phyloP scores from a whole-genome alignment of 2,113 vertebrate genomes.

The rat (Rattus norvegicus) region DNA sequence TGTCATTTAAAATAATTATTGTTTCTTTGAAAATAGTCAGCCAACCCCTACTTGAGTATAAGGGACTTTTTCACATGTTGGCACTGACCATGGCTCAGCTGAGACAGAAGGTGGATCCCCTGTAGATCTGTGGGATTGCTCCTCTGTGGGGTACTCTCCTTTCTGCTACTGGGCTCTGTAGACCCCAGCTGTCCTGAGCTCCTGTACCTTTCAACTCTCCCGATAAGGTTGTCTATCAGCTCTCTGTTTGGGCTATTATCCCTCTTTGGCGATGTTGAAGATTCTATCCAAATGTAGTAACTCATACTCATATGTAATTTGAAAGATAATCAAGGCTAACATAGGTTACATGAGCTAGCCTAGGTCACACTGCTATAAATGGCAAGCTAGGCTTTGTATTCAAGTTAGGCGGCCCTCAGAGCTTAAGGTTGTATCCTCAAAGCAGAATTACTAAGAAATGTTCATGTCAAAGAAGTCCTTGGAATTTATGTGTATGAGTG shows the following conservation, averaged over 20 bases:
- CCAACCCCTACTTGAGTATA: background rate
- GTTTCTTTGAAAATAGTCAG: background rate
- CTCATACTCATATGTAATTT: background rate
- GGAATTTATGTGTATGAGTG: background rate
- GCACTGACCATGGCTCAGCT: background rate
- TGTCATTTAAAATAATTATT: conserved; percentile 33
- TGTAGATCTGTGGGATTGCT: background rate
- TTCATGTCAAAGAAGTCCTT: background rate
- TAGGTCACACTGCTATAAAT: background rate
- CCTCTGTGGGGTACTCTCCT: background rate
- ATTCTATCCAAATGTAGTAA: conserved; percentile 33
- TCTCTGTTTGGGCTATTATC: background rate
- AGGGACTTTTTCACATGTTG: background rate
- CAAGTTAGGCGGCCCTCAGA: background rate
- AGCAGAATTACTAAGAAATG: background rate
- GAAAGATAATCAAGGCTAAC: background rate
- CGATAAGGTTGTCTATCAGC: background rate
- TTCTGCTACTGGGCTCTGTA: background rate
- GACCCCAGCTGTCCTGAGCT: background rate
- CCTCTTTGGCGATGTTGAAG: background rate
- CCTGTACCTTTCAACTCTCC: background rate
- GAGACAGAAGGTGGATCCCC: background rate
- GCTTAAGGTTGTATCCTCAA: background rate
- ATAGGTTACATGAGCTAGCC: background rate
- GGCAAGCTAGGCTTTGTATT: background rate